Base-by-base conservation (phyloP, 2,888 invertebrate genomes). In the Heteropelma amictum region DNA sequence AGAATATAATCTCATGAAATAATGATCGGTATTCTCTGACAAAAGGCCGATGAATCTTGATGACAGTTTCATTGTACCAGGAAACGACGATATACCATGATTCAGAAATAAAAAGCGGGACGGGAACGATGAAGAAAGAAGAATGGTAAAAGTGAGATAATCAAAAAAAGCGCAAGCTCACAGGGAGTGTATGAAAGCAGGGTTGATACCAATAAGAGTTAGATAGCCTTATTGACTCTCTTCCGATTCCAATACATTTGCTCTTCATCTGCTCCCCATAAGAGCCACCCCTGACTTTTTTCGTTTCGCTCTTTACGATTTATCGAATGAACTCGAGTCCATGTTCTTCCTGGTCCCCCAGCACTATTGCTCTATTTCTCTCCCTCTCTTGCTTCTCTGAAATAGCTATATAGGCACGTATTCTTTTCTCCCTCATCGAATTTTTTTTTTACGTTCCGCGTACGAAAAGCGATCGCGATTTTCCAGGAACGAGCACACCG, bases 401-500 rank as follows among this genome's bases (percentile, higher is more conserved):
- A 21, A 58, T 1, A 23, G 17, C 51, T 33, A 53, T 30, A 53
- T 3, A 26, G 33, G 7, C 5, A 47, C 56, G 33, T 61, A 69
- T 67, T 7, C 60, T 28, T 35, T 64, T 30, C 35, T 71, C 30
- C 35, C 45, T 38, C 35, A 23, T 45, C 19, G 38, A 61, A 21
- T 58, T 68, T 74, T 69, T 64, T 58, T 75, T 70, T 76, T 73
- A 72, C 73, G 21, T 42, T 64, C 56, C 47, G 21, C 82, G 78
- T 69, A 74, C 79, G 80, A 81, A 67, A 56, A 70, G 76, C 81
- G 79, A 77, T 77, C 80, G 56, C 67, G 82, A 82, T 83, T 83
- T 82, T 80, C 79, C 77, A 68, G 63, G 64, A 79, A 80, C 79
- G 77, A 73, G 77, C 67, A 68, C 81, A 76, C 58, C 77, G 72